A percentile compares a stretch with the other conserved stretches of the same genome.
phyloP scores from a whole-genome alignment of 2,113 vertebrate species.

The Tympanuchus pallidicinctus region DNA sequence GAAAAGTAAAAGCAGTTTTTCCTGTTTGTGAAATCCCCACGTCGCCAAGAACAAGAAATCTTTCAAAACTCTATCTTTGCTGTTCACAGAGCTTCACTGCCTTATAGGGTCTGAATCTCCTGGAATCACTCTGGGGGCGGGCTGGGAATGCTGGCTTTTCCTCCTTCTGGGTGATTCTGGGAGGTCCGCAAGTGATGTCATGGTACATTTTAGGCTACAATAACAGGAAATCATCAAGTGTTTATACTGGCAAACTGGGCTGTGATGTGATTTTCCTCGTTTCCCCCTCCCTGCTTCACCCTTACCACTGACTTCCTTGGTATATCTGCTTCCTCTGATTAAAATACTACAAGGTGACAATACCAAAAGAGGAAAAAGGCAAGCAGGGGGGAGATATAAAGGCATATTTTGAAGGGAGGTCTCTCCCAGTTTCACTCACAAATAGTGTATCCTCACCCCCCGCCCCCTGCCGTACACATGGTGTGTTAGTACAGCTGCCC shows the following conservation, averaged over 20 bases:
- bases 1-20: slow-evolving; percentile 76
- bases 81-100: slow-evolving; percentile 56
- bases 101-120: slow-evolving; percentile 79
- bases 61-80: slow-evolving; percentile 48
- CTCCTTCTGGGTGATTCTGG: slow-evolving; percentile 67
- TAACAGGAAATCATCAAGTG: slow-evolving; percentile 85
- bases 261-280: slow-evolving; percentile 76
- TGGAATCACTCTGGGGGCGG: slow-evolving; percentile 22
- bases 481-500: neutral
- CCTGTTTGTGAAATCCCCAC: slow-evolving; percentile 70
- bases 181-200: slow-evolving; percentile 80
- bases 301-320: slow-evolving; percentile 75
- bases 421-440: neutral
- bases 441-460: neutral
- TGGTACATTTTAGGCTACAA: slow-evolving; percentile 81
- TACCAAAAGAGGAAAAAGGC: slow-evolving; percentile 53
- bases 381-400: slow-evolving; percentile 50
- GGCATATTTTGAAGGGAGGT: neutral
- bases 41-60: slow-evolving; percentile 60
- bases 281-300: slow-evolving; percentile 17
- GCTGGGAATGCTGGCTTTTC: slow-evolving; percentile 64
- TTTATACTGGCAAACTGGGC: slow-evolving; percentile 80
- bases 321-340: slow-evolving; percentile 82
- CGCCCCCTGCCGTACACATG: accelerated
- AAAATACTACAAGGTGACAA: slow-evolving; percentile 76